phyloP scores from a whole-genome alignment of 1,140 invertebrate genomes.

The Cyrtorhinus lividipennis region DNA sequence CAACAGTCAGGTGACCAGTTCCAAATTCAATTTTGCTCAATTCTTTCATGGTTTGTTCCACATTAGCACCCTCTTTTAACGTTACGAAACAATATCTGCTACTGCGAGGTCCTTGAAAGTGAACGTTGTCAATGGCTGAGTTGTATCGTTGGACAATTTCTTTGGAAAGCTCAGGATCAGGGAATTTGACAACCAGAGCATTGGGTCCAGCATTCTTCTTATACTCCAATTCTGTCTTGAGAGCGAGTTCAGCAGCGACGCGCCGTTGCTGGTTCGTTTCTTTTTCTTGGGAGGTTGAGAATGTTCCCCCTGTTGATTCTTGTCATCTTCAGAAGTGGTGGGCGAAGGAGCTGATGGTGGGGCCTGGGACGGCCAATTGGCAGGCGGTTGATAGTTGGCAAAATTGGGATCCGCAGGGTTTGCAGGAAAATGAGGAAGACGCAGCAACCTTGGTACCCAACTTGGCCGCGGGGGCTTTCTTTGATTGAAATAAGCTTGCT shows the following conservation, averaged over 20 bases:
- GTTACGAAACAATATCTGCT: slow-evolving; percentile 46
- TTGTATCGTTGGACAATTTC: slow-evolving; percentile 29
- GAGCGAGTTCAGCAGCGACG: slow-evolving; percentile 20
- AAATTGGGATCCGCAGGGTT: background rate
- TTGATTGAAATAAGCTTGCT: background rate
- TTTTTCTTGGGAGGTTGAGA: slow-evolving; percentile 13
- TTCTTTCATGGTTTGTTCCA: slow-evolving; percentile 40
- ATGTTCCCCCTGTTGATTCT: background rate
- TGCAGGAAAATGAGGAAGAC: background rate
- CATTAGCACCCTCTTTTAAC: slow-evolving; percentile 38
- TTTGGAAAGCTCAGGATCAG: slow-evolving; percentile 22
- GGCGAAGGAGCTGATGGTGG: slow-evolving; percentile 9
- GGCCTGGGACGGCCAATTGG: background rate
- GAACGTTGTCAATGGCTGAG: slow-evolving; percentile 43
- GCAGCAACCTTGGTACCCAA: background rate
- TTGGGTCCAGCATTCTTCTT: slow-evolving; percentile 17
- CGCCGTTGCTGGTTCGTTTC: slow-evolving; percentile 9
- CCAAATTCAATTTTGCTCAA: slow-evolving; percentile 45
- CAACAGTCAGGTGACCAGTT: slow-evolving; percentile 40
- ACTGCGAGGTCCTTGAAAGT: slow-evolving; percentile 44
- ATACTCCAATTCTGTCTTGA: slow-evolving; percentile 18
- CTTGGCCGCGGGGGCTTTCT: background rate
- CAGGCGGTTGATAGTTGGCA: background rate
- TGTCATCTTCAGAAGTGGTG: background rate
- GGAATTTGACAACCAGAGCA: slow-evolving; percentile 21